Base-by-base conservation (phyloP, 1,140 invertebrate species). In the Scaptomyza hsui region DNA sequence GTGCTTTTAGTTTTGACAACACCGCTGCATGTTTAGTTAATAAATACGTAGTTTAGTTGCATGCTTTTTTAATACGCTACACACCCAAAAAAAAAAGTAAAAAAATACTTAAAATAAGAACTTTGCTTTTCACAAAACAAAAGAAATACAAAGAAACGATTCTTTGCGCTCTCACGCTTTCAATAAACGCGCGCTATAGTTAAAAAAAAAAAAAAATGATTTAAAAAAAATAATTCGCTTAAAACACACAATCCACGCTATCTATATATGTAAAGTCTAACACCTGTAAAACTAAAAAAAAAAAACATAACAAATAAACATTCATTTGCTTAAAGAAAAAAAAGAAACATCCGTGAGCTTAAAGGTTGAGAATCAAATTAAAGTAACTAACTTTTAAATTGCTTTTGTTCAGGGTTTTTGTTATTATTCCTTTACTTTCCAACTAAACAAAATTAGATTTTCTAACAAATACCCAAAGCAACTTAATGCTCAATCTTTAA, bases 191-290 rank as follows among this genome's bases (percentile, higher is more conserved):
- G 81, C 77, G 72, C 77, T 60, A 63, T 52, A 73, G 24, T 68
- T 45, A 44, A 52, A 64, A 73, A 7, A 16, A 16, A 57, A 53
- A 48, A 39, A 24, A 53, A 47, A n/a, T 24, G 6, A 24, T 24
- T 6, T 29, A 53, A 65, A 45, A 4, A 61, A 61, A 64, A 29
- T 62, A 65, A 65, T 76, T 86, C 61, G 76, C 57, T 64, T 39
- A 49, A 71, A 74, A 81, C 78, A 81, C 82, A 88, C 82, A 81
- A 78, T 88, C 78, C 81, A 88, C 78, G 81, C 82, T 86, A 75
- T 29, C 9, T 29, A 29, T 29, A 29, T 86, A 81, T 71, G 56
- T 76, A 86, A 85, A 77, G 53, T 77, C 70, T 68, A 88, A 85
- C 70, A 86, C 77, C 44, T 45, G 48, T 44, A 70, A 67, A 85